Conservation (phyloP, 2,888 invertebrate genomes). For the Tupiocoris notatus region DNA sequence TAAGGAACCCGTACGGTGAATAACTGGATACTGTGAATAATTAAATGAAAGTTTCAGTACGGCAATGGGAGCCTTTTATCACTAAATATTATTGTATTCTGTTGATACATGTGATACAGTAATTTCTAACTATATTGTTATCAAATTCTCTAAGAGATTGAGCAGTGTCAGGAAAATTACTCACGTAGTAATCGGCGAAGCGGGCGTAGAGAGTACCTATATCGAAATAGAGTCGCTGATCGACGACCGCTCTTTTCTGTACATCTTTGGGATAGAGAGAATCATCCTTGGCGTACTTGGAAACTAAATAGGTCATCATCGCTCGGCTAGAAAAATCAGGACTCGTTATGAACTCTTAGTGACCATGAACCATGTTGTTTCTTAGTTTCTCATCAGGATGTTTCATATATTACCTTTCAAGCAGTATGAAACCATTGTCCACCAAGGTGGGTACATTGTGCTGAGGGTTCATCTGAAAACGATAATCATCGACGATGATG, state of each 20-base stretch:
- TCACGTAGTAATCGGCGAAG: constrained; percentile 70
- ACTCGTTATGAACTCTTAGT: background rate
- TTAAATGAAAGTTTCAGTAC: too few species aligned
- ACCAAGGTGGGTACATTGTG: constrained; percentile 80
- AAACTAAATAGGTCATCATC: constrained; percentile 74
- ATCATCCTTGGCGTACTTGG: constrained; percentile 76
- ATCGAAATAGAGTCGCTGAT: constrained; percentile 79
- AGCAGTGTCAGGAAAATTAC: constrained; percentile 52
- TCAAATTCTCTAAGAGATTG: too few species aligned
- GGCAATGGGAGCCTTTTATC: too few species aligned
- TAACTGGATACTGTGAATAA: constrained; percentile 15
- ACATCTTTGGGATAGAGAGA: constrained; percentile 75
- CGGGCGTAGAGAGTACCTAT: constrained; percentile 70
- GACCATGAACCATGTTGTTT: background rate
- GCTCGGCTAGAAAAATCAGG: constrained; percentile 61
- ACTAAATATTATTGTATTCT: too few species aligned
- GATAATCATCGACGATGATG: background rate
- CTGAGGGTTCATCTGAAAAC: constrained; percentile 72
- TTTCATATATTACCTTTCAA: constrained; percentile 63
- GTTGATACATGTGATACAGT: background rate
- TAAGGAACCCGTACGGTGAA: constrained; percentile 54
- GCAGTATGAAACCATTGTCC: constrained; percentile 75
- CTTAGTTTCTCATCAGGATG: background rate
- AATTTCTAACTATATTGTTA: background rate
- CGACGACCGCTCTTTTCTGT: constrained; percentile 71